Conservation (phyloP, 2,888 invertebrate genomes). For the Drosophila hamatofila region DNA sequence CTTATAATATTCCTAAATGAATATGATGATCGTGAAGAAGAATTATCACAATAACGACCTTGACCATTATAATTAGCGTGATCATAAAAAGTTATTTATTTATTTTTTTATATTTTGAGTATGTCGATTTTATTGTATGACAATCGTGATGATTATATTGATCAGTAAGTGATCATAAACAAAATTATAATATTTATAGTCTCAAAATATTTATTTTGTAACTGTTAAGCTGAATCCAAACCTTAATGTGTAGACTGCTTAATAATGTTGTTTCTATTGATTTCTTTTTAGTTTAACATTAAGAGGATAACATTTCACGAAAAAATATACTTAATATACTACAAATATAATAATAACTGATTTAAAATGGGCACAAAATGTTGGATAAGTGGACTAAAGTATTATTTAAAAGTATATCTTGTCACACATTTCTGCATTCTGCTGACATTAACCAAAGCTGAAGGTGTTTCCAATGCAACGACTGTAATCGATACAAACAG, state of each 20-base stretch:
- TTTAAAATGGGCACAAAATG: slow-evolving; percentile 25
- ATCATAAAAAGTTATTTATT: background rate
- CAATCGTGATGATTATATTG: no score
- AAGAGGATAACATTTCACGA: background rate
- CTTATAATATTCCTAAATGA: background rate
- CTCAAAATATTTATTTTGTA: background rate
- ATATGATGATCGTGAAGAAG: background rate
- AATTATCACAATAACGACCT: background rate
- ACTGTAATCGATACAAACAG: slow-evolving; percentile 4
- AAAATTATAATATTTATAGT: background rate
- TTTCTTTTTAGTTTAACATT: slow-evolving; percentile 36
- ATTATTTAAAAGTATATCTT: slow-evolving; percentile 5
- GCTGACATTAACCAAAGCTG: slow-evolving; percentile 23
- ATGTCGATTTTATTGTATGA: background rate
- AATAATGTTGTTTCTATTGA: background rate
- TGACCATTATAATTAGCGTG: background rate
- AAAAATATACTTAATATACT: background rate
- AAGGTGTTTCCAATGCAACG: slow-evolving; percentile 21
- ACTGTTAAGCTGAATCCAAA: background rate
- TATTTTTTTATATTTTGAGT: background rate
- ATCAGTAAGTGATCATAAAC: no score
- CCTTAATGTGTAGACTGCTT: background rate
- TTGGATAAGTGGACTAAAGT: slow-evolving; percentile 10
- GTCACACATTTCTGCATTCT: slow-evolving; percentile 27
- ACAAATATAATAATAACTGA: background rate